Evolutionary conservation across 2,888 invertebrate genomes (phyloP).

Genomic region (Synanthedon andrenaeformis): DNA sequence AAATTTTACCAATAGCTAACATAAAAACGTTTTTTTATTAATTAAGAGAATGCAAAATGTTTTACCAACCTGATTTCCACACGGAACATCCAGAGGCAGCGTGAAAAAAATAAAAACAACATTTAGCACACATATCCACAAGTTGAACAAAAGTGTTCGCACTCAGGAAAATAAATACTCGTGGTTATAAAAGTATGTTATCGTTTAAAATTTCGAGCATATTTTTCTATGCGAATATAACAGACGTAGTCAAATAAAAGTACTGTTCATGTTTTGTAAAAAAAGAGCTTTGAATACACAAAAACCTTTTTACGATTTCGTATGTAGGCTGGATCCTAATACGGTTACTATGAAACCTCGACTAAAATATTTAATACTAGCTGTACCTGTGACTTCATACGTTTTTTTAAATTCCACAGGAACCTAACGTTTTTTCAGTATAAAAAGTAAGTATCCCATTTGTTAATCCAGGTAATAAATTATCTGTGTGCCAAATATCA

Average conservation of each 20-base stretch:
- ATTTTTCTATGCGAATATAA: not conserved
- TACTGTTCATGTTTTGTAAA: too few species aligned
- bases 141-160: not conserved
- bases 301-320: too few species aligned
- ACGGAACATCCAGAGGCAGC: constrained; percentile 11
- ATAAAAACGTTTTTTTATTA: not conserved
- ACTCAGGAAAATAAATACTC: not conserved
- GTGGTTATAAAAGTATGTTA: not conserved
- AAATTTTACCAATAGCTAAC: too few species aligned
- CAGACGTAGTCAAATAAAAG: too few species aligned
- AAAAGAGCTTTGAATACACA: too few species aligned
- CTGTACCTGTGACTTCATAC: too few species aligned
- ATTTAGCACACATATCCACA: constrained; percentile 7
- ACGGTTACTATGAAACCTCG: not conserved
- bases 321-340: constrained; percentile 1
- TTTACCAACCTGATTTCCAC: constrained; percentile 27
- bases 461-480: too few species aligned
- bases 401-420: too few species aligned
- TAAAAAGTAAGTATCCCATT: too few species aligned
- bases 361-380: too few species aligned
- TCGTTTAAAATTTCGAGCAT: not conserved
- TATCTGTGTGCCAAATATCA: too few species aligned
- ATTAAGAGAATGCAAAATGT: constrained; percentile 10
- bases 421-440: too few species aligned
- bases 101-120: constrained; percentile 17